A percentile compares a stretch with the other conserved stretches of the same genome.
These are phyloP conservation scores for Turritopsis rubra DNA, from an alignment of 30 jellyfish, hydroid and myxozoan genomes.

Conservation along the genomic window DNA sequence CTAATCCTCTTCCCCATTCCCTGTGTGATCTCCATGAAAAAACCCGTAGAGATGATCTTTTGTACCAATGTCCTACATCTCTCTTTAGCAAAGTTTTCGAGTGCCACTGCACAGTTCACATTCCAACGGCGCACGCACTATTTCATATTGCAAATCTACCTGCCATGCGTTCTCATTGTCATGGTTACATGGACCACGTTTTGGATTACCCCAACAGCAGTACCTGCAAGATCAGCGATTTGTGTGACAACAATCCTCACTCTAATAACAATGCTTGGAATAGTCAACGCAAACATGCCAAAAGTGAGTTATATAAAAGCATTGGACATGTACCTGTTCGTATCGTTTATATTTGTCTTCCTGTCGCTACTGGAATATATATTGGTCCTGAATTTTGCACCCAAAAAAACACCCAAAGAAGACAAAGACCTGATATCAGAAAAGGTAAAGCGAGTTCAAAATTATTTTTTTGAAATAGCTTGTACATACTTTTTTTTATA, in stretches of 20 bases:
- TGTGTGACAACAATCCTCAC: slow-evolving; percentile 83
- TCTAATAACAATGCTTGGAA: slow-evolving; percentile 88
- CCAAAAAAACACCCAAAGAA: slow-evolving; percentile 20
- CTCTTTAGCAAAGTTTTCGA: slow-evolving; percentile 51
- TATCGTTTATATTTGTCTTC: slow-evolving; percentile 74
- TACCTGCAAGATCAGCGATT: slow-evolving; percentile 90
- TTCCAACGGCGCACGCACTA: slow-evolving; percentile 59
- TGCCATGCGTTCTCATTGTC: slow-evolving; percentile 79
- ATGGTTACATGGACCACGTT: slow-evolving; percentile 88
- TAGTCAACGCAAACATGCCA: slow-evolving; percentile 87
- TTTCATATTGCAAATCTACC: slow-evolving; percentile 66
- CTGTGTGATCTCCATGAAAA: no score
- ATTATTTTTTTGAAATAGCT: not conserved
- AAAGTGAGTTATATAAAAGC: slow-evolving; percentile 89
- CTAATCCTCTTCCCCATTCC: no score
- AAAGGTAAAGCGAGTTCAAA: not conserved
- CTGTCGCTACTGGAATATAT: slow-evolving; percentile 72
- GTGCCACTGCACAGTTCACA: slow-evolving; percentile 74
- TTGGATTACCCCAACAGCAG: slow-evolving; percentile 93
- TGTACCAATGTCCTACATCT: no score
- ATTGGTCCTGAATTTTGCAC: slow-evolving; percentile 53
- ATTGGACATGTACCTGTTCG: slow-evolving; percentile 59
- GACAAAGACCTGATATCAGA: not conserved
- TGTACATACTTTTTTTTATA: no score
- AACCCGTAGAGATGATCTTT: no score